phyloP scores from a whole-genome alignment of 2,797 vertebrate species.

The Chlorospingus flavigularis region DNA sequence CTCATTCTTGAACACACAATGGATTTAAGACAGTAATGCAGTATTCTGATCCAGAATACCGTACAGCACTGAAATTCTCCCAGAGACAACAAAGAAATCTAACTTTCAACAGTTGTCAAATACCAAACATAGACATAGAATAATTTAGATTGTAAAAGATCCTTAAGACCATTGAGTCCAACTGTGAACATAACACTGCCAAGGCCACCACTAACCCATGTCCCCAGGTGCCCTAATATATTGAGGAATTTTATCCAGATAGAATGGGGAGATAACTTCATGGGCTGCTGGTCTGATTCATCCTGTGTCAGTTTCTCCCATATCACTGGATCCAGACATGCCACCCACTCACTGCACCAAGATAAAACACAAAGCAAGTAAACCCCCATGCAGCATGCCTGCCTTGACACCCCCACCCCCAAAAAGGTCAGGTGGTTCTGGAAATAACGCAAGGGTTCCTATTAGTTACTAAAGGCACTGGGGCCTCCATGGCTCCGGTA shows the following conservation, averaged over 20 bases:
- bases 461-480: background rate
- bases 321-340: background rate
- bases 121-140: background rate
- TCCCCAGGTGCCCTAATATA: fast-evolving
- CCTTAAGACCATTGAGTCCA: background rate
- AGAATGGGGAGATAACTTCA: background rate
- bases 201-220: background rate
- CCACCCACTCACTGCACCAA: background rate
- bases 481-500: background rate
- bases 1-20: background rate
- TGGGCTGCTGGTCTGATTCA: background rate
- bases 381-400: background rate
- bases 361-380: background rate
- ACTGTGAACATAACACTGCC: background rate
- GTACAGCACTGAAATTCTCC: background rate
- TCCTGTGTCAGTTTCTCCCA: background rate
- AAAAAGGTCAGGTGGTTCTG: background rate
- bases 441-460: background rate
- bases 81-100: background rate
- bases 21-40: background rate
- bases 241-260: background rate
- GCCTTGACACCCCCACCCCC: fast-evolving
- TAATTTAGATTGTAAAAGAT: background rate
- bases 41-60: background rate
- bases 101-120: background rate